Evolutionary conservation across 2,888 invertebrate species (phyloP).

Genomic region (Trissolcus japonicus): DNA sequence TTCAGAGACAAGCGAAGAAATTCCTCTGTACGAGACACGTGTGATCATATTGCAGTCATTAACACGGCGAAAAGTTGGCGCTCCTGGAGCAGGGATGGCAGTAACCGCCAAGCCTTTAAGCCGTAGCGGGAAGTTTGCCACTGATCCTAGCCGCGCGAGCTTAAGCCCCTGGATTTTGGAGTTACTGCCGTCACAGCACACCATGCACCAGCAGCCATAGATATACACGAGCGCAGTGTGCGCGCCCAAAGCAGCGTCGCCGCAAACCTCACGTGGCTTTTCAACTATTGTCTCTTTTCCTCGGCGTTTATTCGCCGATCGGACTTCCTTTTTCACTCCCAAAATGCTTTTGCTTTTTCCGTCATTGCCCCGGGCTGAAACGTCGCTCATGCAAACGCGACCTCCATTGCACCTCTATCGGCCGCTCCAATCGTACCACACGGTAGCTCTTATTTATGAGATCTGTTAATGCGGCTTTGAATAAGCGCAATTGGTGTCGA

Average conservation of each 20-base stretch:
- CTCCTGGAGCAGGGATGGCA: conserved; percentile 68
- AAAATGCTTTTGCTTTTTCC: conserved; percentile 3
- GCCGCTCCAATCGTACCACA: conserved; percentile 40
- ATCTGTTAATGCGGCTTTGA: conserved; percentile 63
- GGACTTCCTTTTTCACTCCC: neutral
- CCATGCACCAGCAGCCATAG: conserved; percentile 71
- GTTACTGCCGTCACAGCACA: conserved; percentile 75
- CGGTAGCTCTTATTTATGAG: conserved; percentile 66
- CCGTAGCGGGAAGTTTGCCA: conserved; percentile 75
- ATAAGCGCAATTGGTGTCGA: conserved; percentile 70
- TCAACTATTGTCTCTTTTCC: conserved; percentile 56
- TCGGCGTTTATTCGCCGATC: neutral
- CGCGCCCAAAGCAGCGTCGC: conserved; percentile 57
- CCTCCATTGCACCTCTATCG: conserved; percentile 72
- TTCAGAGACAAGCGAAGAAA: conserved; percentile 42
- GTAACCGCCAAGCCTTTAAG: conserved; percentile 76
- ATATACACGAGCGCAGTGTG: conserved; percentile 63
- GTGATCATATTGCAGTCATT: conserved; percentile 74
- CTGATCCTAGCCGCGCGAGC: conserved; percentile 73
- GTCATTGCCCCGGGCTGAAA: conserved; percentile 17
- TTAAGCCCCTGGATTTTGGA: conserved; percentile 73
- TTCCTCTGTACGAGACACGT: conserved; percentile 59
- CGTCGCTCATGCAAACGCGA: conserved; percentile 49
- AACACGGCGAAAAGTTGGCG: conserved; percentile 74
- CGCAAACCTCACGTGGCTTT: conserved; percentile 45